Evolutionary conservation across 2,888 invertebrate species (phyloP).

Genomic region (Drosophila yooni): DNA sequence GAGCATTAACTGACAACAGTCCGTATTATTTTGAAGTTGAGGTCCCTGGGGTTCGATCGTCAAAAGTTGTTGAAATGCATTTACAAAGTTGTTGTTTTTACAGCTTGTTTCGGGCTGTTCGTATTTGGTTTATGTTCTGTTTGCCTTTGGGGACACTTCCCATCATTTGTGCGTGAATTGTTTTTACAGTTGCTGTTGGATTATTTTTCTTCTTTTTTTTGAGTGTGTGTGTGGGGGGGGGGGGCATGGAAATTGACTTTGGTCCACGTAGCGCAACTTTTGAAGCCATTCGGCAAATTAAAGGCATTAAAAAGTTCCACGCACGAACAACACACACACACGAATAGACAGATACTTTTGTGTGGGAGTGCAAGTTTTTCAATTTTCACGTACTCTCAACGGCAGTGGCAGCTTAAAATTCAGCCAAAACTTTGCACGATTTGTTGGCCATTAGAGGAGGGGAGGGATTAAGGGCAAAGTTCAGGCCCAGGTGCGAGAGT

Average conservation of each 20-base stretch:
- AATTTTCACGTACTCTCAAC: conserved; percentile 68
- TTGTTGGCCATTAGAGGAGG: conserved; percentile 56
- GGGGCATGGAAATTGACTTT: conserved; percentile 60
- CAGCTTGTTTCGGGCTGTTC: conserved; percentile 56
- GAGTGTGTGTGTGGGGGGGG: neutral
- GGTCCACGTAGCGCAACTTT: conserved; percentile 72
- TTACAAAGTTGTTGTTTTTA: conserved; percentile 63
- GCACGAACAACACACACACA: conserved; percentile 7
- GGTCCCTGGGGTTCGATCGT: conserved; percentile 44
- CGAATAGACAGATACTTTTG: conserved; percentile 30
- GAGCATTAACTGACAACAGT: conserved; percentile 9
- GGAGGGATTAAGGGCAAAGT: conserved; percentile 33
- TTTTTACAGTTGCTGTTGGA: conserved; percentile 62
- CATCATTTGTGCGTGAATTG: conserved; percentile 43
- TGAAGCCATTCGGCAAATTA: conserved; percentile 77
- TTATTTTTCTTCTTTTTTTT: neutral
- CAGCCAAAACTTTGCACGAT: conserved; percentile 68
- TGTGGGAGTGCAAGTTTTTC: conserved; percentile 65
- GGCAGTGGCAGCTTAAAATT: conserved; percentile 64
- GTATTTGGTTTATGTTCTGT: conserved; percentile 41
- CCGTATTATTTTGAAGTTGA: conserved; percentile 2
- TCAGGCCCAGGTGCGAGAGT: conserved; percentile 26
- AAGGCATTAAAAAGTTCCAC: conserved; percentile 77
- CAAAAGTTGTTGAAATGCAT: conserved; percentile 30
- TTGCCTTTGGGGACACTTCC: conserved; percentile 70